Evolutionary conservation across 2,888 invertebrate species (phyloP).

Genomic region (Beris morrisii): DNA sequence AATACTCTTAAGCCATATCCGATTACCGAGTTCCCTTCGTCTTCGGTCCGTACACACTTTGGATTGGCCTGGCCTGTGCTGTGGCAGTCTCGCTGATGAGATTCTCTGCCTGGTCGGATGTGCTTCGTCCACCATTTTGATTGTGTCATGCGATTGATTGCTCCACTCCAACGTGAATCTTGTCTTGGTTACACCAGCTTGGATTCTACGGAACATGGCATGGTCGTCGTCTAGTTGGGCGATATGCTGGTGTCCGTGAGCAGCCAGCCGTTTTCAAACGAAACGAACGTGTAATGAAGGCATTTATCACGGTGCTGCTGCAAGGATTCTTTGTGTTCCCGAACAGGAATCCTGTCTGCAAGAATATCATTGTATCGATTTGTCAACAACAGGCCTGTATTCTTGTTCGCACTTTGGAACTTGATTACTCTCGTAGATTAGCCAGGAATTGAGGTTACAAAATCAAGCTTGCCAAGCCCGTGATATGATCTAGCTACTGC

Average conservation of each 20-base stretch:
- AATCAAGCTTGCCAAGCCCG: too few species aligned
- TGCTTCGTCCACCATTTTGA: conserved; percentile 40
- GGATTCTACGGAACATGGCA: conserved; percentile 8
- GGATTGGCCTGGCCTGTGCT: background rate
- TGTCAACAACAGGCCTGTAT: too few species aligned
- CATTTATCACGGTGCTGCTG: too few species aligned
- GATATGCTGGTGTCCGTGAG: background rate
- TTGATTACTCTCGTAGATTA: too few species aligned
- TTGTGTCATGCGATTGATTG: conserved; percentile 39
- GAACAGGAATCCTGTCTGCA: too few species aligned
- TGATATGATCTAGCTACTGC: too few species aligned
- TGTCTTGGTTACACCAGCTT: conserved; percentile 11
- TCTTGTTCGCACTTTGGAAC: too few species aligned
- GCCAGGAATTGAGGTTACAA: too few species aligned
- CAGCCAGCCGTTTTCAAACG: conserved; percentile 1
- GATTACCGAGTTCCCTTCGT: conserved; percentile 30
- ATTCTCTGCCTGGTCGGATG: conserved; percentile 3
- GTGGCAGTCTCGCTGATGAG: background rate
- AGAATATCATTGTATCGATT: too few species aligned
- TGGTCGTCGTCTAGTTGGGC: conserved; percentile 7
- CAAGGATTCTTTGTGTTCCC: too few species aligned
- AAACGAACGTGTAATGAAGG: conserved; percentile 1
- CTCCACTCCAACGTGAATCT: conserved; percentile 21
- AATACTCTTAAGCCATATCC: conserved; percentile 22
- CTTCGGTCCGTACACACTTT: conserved; percentile 1